Conservation (phyloP, 2,888 invertebrate genomes). For the Dolichopus griseipennis region DNA sequence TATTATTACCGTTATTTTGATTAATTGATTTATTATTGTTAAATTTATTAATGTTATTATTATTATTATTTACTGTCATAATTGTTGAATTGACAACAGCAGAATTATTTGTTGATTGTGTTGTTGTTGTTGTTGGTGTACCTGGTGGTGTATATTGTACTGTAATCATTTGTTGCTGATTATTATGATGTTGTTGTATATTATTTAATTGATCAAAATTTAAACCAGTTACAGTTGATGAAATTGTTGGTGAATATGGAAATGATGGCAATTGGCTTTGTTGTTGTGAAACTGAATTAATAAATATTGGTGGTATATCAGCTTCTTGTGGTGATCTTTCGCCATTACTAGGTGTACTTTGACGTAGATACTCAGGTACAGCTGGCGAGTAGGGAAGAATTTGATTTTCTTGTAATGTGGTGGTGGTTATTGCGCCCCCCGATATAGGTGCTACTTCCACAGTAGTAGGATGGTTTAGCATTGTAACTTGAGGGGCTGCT, state of each 20-base stretch:
- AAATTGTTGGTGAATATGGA: constrained; percentile 32
- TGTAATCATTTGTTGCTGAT: constrained; percentile 20
- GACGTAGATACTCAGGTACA: constrained; percentile 30
- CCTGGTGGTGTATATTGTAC: constrained; percentile 42
- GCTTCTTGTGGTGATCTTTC: constrained; percentile 37
- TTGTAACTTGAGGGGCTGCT: constrained; percentile 14
- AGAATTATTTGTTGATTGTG: too few species aligned
- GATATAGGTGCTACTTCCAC: constrained; percentile 26
- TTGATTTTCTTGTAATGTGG: constrained; percentile 24
- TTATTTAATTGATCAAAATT: constrained; percentile 20
- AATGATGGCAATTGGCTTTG: constrained; percentile 22
- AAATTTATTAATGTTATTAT: constrained; percentile 6
- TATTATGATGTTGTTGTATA: constrained; percentile 9
- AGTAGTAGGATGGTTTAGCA: constrained; percentile 15
- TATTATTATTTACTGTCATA: background rate
- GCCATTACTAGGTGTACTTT: constrained; percentile 29
- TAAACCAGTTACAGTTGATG: constrained; percentile 44
- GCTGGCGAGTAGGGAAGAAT: constrained; percentile 25
- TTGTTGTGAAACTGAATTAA: constrained; percentile 25
- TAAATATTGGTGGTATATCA: constrained; percentile 35
- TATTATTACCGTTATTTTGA: background rate
- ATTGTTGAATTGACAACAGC: background rate
- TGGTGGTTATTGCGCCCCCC: constrained; percentile 20
- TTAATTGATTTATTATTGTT: background rate
- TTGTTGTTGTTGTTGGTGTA: constrained; percentile 18